Evolutionary conservation across 2,888 invertebrate species (phyloP), one percentile per base, ranked within the genome.

Genomic region (Parnassius glacialis): DNA sequence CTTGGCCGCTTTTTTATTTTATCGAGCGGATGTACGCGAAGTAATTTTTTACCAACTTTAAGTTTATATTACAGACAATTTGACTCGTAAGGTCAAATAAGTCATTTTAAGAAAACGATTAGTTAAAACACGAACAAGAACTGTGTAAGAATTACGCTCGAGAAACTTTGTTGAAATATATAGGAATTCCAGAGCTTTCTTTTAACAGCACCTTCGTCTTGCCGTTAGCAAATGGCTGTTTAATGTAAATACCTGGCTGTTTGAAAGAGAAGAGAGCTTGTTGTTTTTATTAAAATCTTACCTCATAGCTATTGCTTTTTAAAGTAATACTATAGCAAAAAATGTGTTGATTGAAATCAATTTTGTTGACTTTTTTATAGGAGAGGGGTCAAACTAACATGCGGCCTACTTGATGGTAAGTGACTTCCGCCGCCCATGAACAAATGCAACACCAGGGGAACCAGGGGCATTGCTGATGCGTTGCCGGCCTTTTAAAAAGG

Each of bases 231-330:
- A 61, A 56, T 56, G 47, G 45, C 54, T 52, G 52, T 61, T 57
- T 57, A 61, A 61, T 61, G 61, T 61, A 61, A 61, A 61, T 61
- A 61, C 57, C 56, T 57, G 52, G 48, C 43, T 52, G 61, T 57
- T 56, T 42, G 41, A 52, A 57, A 56, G 52, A 56, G 51, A 45
- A 44, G 25, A 51, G 44, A 52, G 10, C 52, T 47, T 52, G 42
- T 42, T 41, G 55, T 52, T 59, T 47, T 47, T 57, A 16, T 57
- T 47, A 25, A 56, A 57, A 52, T 57, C 16, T 56, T 47, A 52
- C 41, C 42, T 61, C 41, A 43, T 42, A 52, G 51, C 51, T 20
- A 51, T 51, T 48, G 48, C 13, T 48, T 13, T 13, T 48, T 48
- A 13, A 45, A 3, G 34, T 48, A 13, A 13, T 48, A 48, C 45